These are phyloP conservation scores for Luperina testacea DNA, from an alignment of 2,888 invertebrate species.

Conservation along the genomic window DNA sequence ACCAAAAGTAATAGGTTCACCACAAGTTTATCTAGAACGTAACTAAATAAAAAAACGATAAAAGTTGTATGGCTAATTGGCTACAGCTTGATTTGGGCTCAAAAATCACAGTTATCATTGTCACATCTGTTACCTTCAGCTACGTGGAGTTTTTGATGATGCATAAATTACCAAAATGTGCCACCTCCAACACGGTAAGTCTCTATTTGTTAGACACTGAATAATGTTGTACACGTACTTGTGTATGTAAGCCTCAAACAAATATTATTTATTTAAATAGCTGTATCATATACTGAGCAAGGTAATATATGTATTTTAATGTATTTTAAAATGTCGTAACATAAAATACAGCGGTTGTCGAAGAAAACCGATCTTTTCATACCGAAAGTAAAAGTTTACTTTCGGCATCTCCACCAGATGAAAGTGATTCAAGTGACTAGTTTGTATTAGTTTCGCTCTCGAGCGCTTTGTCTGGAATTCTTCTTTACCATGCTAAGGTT, in stretches of 20 bases:
- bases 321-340: constrained; percentile 49
- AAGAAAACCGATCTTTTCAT: constrained; percentile 73
- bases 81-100: not conserved
- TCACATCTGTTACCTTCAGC: constrained; percentile 7
- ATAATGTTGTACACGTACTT: constrained; percentile 40
- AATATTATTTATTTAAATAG: constrained; percentile 43
- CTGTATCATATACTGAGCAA: constrained; percentile 42
- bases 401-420: constrained; percentile 85
- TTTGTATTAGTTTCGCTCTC: constrained; percentile 87
- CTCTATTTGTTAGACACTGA: constrained; percentile 37
- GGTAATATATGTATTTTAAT: too few relatives aligned
- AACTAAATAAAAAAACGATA: not conserved
- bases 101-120: not conserved
- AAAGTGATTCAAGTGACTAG: constrained; percentile 85
- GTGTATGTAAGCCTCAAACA: constrained; percentile 40
- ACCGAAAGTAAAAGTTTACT: constrained; percentile 88
- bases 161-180: constrained; percentile 47
- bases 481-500: constrained; percentile 57
- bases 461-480: constrained; percentile 71
- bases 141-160: constrained; percentile 33
- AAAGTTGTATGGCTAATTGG: not conserved
- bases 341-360: constrained; percentile 54
- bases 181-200: constrained; percentile 36
- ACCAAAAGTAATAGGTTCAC: constrained; percentile 3
- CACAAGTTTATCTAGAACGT: not conserved